Evolutionary conservation across 2,113 vertebrate species (phyloP).

Genomic region (Coptodon rendalli): DNA sequence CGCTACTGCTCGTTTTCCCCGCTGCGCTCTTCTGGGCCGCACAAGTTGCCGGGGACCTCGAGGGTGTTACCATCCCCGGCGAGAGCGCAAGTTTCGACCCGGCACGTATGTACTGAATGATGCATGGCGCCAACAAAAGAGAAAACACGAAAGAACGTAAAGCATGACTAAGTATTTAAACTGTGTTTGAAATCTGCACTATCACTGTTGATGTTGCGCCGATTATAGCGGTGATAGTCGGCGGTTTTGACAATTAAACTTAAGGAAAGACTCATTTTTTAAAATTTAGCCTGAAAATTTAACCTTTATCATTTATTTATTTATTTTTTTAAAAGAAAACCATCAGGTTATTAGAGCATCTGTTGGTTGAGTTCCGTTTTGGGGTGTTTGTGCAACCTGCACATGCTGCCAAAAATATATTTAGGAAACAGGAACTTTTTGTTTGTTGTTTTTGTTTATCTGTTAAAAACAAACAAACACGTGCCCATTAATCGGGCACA

Average conservation of each 20-base stretch:
- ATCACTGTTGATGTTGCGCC: background rate
- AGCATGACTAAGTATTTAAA: background rate
- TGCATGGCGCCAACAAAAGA: background rate
- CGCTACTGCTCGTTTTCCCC: constrained; percentile 26
- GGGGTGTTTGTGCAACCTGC: background rate
- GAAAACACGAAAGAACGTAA: background rate
- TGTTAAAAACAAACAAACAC: background rate
- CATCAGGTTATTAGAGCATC: background rate
- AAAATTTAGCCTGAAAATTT: background rate
- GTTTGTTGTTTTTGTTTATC: background rate
- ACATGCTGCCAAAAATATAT: background rate
- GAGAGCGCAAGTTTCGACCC: constrained; percentile 31
- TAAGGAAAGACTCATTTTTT: background rate
- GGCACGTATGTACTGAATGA: constrained; percentile 30
- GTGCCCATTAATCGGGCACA: background rate
- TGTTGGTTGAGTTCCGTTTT: background rate
- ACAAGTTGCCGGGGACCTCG: constrained; percentile 40
- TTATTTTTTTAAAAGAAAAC: background rate
- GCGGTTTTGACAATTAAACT: background rate
- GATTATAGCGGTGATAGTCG: background rate
- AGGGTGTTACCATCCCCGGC: background rate
- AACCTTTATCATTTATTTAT: background rate
- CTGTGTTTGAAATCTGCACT: background rate
- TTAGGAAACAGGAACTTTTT: background rate
- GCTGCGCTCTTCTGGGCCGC: constrained; percentile 32